Evolutionary conservation across 2,797 vertebrate species (phyloP).

Genomic region (Rhynchonycteris naso): DNA sequence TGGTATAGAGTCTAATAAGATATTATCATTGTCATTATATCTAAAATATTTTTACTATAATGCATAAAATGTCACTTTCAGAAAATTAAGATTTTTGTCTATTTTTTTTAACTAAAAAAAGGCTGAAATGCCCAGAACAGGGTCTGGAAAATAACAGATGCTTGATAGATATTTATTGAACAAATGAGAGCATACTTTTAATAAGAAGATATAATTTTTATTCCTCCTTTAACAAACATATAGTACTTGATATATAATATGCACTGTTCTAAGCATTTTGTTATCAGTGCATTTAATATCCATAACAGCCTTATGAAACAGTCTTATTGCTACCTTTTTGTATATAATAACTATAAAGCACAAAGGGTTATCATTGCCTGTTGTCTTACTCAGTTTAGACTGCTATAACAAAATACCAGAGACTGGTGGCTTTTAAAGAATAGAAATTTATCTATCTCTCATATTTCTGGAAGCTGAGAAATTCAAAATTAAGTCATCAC

Average conservation of each 20-base stretch:
- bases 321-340: background rate
- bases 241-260: background rate
- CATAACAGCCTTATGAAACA: background rate
- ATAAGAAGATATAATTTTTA: background rate
- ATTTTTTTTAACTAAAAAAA: background rate
- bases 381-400: background rate
- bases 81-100: background rate
- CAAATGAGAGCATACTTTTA: background rate
- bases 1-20: background rate
- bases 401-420: background rate
- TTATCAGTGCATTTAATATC: background rate
- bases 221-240: background rate
- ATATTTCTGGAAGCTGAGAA: background rate
- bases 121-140: background rate
- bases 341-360: background rate
- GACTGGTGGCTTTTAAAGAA: background rate
- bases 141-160: background rate
- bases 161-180: background rate
- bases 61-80: background rate
- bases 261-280: background rate
- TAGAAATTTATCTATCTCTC: background rate
- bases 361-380: background rate
- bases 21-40: background rate
- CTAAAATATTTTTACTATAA: background rate
- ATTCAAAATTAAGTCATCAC: background rate